Conservation (phyloP, 2,888 invertebrate genomes). For the Leucophora obtusa region DNA sequence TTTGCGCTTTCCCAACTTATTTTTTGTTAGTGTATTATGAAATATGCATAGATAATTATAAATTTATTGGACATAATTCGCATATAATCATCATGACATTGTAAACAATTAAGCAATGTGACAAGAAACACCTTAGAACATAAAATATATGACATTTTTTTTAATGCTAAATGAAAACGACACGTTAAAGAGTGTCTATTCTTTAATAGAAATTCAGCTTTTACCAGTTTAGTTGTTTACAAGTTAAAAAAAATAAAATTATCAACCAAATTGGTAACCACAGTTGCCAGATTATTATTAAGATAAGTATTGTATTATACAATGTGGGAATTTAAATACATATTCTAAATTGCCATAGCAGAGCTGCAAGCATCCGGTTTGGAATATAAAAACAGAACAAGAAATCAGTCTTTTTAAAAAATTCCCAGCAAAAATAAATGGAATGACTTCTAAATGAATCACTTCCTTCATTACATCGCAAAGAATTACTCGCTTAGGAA, state of each 20-base stretch:
- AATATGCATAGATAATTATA: slow-evolving; percentile 8
- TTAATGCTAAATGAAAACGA: not conserved
- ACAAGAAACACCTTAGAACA: slow-evolving; percentile 26
- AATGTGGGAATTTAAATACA: too few species aligned
- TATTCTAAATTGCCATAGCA: too few species aligned
- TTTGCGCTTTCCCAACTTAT: too few species aligned
- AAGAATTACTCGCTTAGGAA: too few species aligned
- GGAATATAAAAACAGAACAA: too few species aligned
- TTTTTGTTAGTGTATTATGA: too few species aligned
- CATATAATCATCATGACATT: slow-evolving; percentile 41
- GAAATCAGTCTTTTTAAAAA: too few species aligned
- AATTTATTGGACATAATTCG: slow-evolving; percentile 39
- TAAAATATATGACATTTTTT: not conserved
- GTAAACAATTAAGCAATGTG: slow-evolving; percentile 23
- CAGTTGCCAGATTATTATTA: not conserved
- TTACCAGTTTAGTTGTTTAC: slow-evolving; percentile 8
- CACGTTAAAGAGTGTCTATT: not conserved
- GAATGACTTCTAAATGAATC: too few species aligned
- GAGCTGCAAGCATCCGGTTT: too few species aligned
- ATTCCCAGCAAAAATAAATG: too few species aligned
- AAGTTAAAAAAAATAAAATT: not conserved
- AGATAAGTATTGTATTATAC: too few species aligned
- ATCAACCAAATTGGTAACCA: not conserved
- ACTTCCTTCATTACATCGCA: too few species aligned
- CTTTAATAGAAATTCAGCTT: slow-evolving; percentile 9